phyloP scores from a whole-genome alignment of 2,113 vertebrate genomes.

The Tupaia tana region DNA sequence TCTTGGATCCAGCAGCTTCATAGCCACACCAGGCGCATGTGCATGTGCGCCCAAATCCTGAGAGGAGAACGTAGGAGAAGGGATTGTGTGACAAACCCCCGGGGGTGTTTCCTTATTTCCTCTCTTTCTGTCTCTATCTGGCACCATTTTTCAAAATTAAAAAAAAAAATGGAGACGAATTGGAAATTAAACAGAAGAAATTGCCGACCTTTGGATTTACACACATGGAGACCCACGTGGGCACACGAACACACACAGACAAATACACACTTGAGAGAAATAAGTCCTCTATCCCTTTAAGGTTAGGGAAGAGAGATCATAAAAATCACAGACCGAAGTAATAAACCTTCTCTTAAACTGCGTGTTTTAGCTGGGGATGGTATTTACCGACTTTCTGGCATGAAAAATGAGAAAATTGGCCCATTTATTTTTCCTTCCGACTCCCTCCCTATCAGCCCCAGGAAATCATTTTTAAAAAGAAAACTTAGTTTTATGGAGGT shows the following conservation, averaged over 20 bases:
- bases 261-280: neutral
- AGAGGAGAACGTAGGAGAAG: no score
- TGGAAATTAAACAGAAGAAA: neutral
- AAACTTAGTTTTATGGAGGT: neutral
- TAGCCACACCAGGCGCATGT: no score
- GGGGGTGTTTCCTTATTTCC: no score
- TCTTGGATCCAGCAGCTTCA: no score
- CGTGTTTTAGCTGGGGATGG: neutral
- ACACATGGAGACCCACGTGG: neutral
- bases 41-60: no score
- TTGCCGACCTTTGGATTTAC: neutral
- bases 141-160: no score
- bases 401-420: neutral
- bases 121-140: no score
- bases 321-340: neutral
- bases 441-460: neutral
- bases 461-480: slow-evolving; percentile 45
- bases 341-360: neutral
- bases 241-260: neutral
- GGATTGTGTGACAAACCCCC: no score
- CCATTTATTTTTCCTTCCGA: slow-evolving; percentile 9
- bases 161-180: neutral
- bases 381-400: neutral
- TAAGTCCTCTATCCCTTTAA: neutral
- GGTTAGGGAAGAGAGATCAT: neutral